Base-by-base conservation (phyloP, 2,888 invertebrate genomes). In the Chymomyza procnemis region DNA sequence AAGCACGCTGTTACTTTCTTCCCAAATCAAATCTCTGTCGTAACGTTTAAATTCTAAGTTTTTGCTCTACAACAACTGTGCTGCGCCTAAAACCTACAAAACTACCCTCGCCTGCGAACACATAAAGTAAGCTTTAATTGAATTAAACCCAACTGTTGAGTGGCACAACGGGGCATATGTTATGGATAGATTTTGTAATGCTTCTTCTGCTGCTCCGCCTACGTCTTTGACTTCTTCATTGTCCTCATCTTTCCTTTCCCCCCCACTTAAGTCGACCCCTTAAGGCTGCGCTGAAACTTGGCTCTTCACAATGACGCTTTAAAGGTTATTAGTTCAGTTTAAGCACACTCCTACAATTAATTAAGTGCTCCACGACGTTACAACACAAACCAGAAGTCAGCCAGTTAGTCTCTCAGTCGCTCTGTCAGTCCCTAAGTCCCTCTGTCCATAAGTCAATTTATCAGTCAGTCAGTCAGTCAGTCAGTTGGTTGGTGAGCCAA, bases 271-370 rank as follows among this genome's bases (percentile, higher is more conserved):
- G 4, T n/a, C n/a, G n/a, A 1, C 26, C 26, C 26, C 26, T 26
- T 18, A 18, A n/a, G n/a, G 5, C n/a, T 54, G 30, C 52, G 26
- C 26, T 26, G 3, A 26, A 8, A 26, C 26, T 4, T 26, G 26
- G 6, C 4, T 6, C 6, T 26, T 6, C 4, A 26, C 50, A 22
- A 64, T 57, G 52, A 64, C 67, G 71, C 73, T 85, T 69, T 66
- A 74, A 85, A 82, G 80, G 85, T 87, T 82, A 79, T 83, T 84
- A 85, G 83, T 87, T 87, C 76, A 81, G 79, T 73, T 82, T 79
- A 76, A 82, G 82, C 78, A 70, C 82, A 78, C 78, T 85, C 76
- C 75, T 73, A 87, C 85, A 85, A 86, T 84, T 82, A 83, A 83
- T 83, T 83, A 83, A 87, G 85, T 84, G 79, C 82, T 81, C 73